Percentiles rank a stretch among this genome's conserved stretches.
These are phyloP conservation scores for Galeopsomyia nigrocyanea DNA, from an alignment of 2,888 invertebrate species.

Conservation along the genomic window DNA sequence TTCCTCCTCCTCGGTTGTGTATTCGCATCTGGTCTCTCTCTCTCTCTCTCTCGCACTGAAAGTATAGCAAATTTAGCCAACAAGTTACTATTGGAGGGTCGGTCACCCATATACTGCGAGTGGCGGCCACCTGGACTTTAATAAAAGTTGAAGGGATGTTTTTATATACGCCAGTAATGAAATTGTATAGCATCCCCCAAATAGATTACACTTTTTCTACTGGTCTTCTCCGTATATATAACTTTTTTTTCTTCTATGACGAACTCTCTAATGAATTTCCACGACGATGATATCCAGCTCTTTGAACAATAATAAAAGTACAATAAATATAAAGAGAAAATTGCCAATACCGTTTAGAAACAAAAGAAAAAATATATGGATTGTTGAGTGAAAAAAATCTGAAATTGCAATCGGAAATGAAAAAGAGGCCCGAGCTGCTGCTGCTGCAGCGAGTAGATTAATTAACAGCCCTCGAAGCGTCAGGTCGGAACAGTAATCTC, in stretches of 20 bases:
- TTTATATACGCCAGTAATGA: conserved; percentile 14
- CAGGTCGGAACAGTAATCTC: too few relatives aligned
- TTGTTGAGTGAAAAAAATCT: too few relatives aligned
- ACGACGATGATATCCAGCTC: too few relatives aligned
- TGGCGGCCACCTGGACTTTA: conserved; percentile 1
- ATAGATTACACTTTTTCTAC: neutral
- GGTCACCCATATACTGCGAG: neutral
- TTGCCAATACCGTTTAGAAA: too few relatives aligned
- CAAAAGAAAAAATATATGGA: too few relatives aligned
- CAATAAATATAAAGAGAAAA: too few relatives aligned
- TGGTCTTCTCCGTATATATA: neutral
- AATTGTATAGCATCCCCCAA: conserved; percentile 3
- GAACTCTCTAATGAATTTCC: too few relatives aligned
- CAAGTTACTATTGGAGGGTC: conserved; percentile 11
- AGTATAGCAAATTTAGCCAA: neutral
- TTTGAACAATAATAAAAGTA: too few relatives aligned
- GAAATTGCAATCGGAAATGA: too few relatives aligned
- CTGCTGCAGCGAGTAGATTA: too few relatives aligned
- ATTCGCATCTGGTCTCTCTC: conserved; percentile 1
- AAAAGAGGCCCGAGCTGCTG: too few relatives aligned
- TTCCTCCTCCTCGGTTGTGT: neutral
- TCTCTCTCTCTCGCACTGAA: neutral
- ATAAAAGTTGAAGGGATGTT: conserved; percentile 33
- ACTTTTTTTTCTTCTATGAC: neutral
- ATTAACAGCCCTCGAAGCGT: too few relatives aligned